Evolutionary conservation across 2,797 vertebrate genomes (phyloP), one percentile per base, ranked within the genome.

Genomic region (Sebastes glaucus): DNA sequence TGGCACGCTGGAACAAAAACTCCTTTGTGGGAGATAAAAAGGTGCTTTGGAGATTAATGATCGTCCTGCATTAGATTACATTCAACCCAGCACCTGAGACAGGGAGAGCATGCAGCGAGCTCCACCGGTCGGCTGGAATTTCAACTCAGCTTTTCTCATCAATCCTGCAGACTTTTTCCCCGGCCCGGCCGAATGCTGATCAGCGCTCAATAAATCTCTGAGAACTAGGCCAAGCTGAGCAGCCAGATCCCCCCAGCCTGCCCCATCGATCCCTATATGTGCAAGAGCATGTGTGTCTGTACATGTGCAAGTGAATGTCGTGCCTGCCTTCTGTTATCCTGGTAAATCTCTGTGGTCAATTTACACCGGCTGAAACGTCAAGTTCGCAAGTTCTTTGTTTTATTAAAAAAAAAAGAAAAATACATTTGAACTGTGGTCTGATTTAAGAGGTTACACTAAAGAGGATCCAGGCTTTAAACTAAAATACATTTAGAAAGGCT

Each of bases 141-240:
- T 93, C 66, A 90, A 85, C 88, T 89, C 84, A 56, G 90, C 84
- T 91, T 90, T 92, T 88, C 89, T 88, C 93, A 94, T 94, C 93
- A 93, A 93, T 94, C 90, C 92, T 90, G 84, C 52, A 87, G 88
- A 93, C 82, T 92, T 93, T 92, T 91, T 88, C 66, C 72, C 84
- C 55, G 80, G 89, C 78, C 87, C 16, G 74, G 86, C 84, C 89
- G 68, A 93, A 93, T 91, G 91, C 92, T 93, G 91, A 94, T 95
- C 92, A 91, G 90, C 38, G 32, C 85, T 94, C 92, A 88, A 94
- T 95, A 94, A 93, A 93, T 93, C 91, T 94, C 90, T 92, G 93
- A 92, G 92, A 95, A 94, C 89, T 93, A 93, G 93, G 94, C 87
- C 93, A 92, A 88, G 88, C 89, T 79, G 76, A 89, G 88, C 80